Evolutionary conservation across 2,888 invertebrate species (phyloP), one percentile per base, ranked within the genome.

Genomic region (Sycophila texana): DNA sequence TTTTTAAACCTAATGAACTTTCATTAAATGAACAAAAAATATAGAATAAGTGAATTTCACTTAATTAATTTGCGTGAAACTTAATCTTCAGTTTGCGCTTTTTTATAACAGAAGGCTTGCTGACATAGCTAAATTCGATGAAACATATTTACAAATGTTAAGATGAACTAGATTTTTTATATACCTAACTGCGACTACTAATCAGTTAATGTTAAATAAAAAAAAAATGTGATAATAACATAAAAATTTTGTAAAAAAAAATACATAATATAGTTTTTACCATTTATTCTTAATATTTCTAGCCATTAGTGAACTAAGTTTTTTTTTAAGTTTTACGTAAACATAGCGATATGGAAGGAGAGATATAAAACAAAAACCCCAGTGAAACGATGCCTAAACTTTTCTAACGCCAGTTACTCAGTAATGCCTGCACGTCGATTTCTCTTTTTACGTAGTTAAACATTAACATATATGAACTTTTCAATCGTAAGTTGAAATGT

Each of bases 171-270:
- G 13, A 73, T 26, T 68, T 58, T 80, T 18, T 12, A 39, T 3
- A 30, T 66, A 30, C 70, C 39, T 10, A 51, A 74, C 53, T 74
- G 76, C 74, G 81, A 77, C 53, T 39, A 49, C 18, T 72, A 71
- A 67, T 51, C 76, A 70, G 67, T 66, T 67, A 60, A 72, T 74
- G 68, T 76, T 66, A 77, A 53, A 75, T 22, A 63, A 74, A 70
- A 80, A 70, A 80, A 39, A 67, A 67, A 76, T 79, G 75, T 75
- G 72, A 78, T 81, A 73, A 73, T 80, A 77, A 81, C 78, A 79
- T 81, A 81, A 81, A 81, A 66, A 70, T 68, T 75, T 72, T 75
- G 13, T 73, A 68, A 81, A 81, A 80, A 78, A 81, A 72, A 70
- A 47, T 26, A 12, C 61, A 49, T 63, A 55, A 60, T 57, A 18